Conservation (phyloP, 1,140 invertebrate genomes). For the Drosophila kikkawai region DNA sequence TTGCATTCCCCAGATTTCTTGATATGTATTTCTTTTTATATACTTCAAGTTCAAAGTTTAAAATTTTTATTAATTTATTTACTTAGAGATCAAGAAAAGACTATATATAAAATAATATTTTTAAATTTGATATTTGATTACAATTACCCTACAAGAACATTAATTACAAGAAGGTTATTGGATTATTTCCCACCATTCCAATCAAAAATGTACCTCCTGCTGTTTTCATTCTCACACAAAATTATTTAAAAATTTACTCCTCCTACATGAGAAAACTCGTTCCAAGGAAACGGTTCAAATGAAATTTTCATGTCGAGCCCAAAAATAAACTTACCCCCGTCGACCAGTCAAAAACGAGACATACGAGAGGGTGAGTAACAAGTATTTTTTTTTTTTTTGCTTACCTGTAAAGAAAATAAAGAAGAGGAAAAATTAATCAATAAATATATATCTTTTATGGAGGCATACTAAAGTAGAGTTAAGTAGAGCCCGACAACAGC, state of each 20-base stretch:
- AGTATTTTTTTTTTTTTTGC: slow-evolving; percentile 52
- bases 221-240: slow-evolving; percentile 29
- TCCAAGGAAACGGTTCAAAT: slow-evolving; percentile 19
- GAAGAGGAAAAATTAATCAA: slow-evolving; percentile 63
- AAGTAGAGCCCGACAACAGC: slow-evolving; percentile 33
- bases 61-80: background rate
- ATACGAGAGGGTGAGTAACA: slow-evolving; percentile 17
- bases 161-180: background rate
- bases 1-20: background rate
- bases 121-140: background rate
- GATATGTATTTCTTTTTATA: background rate
- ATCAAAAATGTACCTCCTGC: slow-evolving; percentile 16
- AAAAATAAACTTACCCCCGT: slow-evolving; percentile 42
- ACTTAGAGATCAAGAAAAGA: background rate
- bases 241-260: slow-evolving; percentile 13
- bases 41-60: background rate
- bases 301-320: slow-evolving; percentile 33
- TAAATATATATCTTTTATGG: slow-evolving; percentile 49
- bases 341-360: background rate
- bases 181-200: background rate
- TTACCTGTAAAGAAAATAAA: slow-evolving; percentile 68
- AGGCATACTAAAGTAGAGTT: slow-evolving; percentile 25
- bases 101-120: background rate
- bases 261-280: slow-evolving; percentile 20
- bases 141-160: background rate